A percentile compares a stretch with the other conserved stretches of the same genome.
These are phyloP conservation scores for Lepidurus packardi DNA, from an alignment of 1,140 invertebrate species.

Conservation along the genomic window DNA sequence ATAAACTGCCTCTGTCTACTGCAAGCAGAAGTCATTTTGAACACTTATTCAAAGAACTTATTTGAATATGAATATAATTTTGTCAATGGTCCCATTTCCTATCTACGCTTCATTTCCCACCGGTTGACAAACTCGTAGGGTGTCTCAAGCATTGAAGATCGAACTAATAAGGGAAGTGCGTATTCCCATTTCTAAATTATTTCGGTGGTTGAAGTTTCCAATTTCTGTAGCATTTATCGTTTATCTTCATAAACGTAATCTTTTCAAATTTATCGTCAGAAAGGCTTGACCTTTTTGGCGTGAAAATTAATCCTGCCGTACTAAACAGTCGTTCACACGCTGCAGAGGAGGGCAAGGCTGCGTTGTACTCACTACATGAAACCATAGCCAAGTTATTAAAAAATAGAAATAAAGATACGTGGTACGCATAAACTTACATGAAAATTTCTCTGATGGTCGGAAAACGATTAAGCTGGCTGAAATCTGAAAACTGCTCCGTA, in stretches of 20 bases:
- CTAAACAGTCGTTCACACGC: conserved; percentile 24
- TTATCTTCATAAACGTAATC: not conserved
- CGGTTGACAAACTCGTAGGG: too few species aligned
- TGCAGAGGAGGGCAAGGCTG: not conserved
- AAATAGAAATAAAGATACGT: conserved; percentile 19
- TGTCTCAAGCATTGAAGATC: not conserved
- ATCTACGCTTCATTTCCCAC: too few species aligned
- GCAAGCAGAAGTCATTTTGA: too few species aligned
- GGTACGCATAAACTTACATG: conserved; percentile 13
- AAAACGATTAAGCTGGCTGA: not conserved
- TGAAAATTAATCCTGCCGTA: conserved; percentile 8
- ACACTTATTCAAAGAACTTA: too few species aligned
- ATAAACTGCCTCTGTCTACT: too few species aligned
- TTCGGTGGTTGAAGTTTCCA: not conserved
- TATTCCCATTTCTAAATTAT: not conserved
- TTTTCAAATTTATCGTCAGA: not conserved
- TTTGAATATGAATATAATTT: too few species aligned
- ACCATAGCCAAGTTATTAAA: not conserved
- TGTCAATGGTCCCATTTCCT: too few species aligned
- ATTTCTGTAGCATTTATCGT: not conserved
- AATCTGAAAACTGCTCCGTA: not conserved
- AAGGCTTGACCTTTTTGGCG: not conserved
- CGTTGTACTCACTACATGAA: not conserved
- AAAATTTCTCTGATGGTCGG: conserved; percentile 20
- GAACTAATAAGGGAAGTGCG: not conserved